These are phyloP conservation scores for Poeciliopsis paucimaculata DNA, from an alignment of 2,797 vertebrate species.

Conservation along the genomic window DNA sequence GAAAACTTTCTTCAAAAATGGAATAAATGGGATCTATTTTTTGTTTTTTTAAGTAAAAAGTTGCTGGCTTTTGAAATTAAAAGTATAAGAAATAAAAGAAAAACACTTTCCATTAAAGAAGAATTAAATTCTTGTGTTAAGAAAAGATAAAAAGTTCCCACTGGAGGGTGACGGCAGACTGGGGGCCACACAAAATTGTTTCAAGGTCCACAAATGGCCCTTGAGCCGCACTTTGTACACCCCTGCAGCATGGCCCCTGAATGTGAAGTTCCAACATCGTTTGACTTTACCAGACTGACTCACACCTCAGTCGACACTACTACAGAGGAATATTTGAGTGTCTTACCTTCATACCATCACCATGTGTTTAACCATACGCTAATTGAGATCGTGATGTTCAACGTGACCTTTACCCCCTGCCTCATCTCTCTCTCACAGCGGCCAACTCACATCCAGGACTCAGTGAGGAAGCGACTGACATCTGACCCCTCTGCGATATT, in stretches of 20 bases:
- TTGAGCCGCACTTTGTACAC: too few relatives aligned
- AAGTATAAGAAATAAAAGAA: too few relatives aligned
- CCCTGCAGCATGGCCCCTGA: constrained; percentile 22
- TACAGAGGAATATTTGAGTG: neutral
- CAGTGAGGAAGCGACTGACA: constrained; percentile 38
- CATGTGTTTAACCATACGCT: constrained; percentile 31
- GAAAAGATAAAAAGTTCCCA: too few relatives aligned
- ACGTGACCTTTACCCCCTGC: constrained; percentile 56
- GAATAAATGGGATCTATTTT: too few relatives aligned
- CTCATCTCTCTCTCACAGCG: constrained; percentile 35
- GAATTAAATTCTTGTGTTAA: too few relatives aligned
- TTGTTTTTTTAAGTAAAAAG: too few relatives aligned
- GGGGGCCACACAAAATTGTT: too few relatives aligned
- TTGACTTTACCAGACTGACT: neutral
- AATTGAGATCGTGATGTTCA: constrained; percentile 46
- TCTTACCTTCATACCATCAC: constrained; percentile 22
- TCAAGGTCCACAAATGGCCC: too few relatives aligned
- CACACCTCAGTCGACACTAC: neutral
- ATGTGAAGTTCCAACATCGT: neutral
- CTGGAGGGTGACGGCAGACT: too few relatives aligned
- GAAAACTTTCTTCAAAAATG: too few relatives aligned
- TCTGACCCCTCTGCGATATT: constrained; percentile 54
- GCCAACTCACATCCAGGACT: constrained; percentile 28
- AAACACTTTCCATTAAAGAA: too few relatives aligned
- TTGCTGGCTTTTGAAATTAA: too few relatives aligned